Base-by-base conservation (phyloP, 2,797 vertebrate genomes). In the Sebastes taczanowskii region DNA sequence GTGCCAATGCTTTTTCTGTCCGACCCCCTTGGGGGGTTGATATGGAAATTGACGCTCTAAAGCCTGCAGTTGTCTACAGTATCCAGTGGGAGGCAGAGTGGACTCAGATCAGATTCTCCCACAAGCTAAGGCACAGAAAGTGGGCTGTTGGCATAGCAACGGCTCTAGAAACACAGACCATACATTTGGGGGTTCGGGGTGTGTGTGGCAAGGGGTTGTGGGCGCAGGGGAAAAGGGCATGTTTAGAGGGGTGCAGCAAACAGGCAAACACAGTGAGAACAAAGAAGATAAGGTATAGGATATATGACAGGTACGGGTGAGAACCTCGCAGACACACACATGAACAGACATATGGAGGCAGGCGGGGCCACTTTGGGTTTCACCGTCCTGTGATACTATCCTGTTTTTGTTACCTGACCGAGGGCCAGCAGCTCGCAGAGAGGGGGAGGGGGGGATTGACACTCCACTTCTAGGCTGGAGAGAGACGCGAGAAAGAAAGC, bases 381-480 rank as follows among this genome's bases (percentile, higher is more conserved):
- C 96, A 96, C 96, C 96, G 90, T 96, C 95, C 96, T 96, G 96
- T 96, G 95, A 96, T 96, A 96, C 95, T 96, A 96, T 96, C 96
- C 96, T 96, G 91, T 88, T 91, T 87, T 94, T 85, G 90, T 96
- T 96, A 96, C 96, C 96, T 96, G 96, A 95, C 94, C 81, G 85
- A 90, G 91, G 93, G 94, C 91, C 94, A 93, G 93, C 94, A 74
- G 92, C 93, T 94, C 90, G 93, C 88, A 93, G 95, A 89, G 88
- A 81, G 90, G 87, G 88, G 84, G 52, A 83, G 81, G 84, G 87
- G 87, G 87, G 85, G 78, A 79, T 82, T 92, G 88, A 92, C 89
- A 94, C 93, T 95, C 94, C 94, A 91, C 95, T 95, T 93, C 95
- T 83, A 92, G 94, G 94, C 95, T 96, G 95, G 93, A 96, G 95